Percentiles rank a stretch among this genome's conserved stretches.
Conservation (phyloP, 2,888 invertebrate genomes). For the Drosophila leonis region DNA sequence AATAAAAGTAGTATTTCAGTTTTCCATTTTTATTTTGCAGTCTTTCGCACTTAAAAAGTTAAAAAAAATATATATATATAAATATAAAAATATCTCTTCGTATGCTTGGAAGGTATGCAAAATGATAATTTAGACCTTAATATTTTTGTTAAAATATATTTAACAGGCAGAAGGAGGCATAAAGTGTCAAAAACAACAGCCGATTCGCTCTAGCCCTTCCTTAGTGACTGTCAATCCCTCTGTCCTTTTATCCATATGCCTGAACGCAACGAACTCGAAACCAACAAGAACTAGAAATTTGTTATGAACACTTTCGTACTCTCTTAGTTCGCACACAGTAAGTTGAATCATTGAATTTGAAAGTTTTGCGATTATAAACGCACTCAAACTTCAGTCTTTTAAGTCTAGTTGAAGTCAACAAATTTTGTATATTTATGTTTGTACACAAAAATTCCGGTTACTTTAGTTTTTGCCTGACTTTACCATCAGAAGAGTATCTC, state of each 20-base stretch:
- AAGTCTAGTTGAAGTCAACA: too few species aligned
- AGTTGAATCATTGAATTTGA: background rate
- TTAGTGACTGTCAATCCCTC: too few species aligned
- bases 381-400: too few species aligned
- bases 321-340: background rate
- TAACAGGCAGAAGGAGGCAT: background rate
- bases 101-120: background rate
- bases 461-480: too few species aligned
- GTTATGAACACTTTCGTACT: background rate
- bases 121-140: background rate
- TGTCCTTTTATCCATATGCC: background rate
- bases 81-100: background rate
- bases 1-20: too few species aligned
- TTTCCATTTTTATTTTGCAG: too few species aligned
- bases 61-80: background rate
- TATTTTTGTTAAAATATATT: background rate
- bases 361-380: too few species aligned
- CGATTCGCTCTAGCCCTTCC: background rate
- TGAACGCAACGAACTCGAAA: background rate
- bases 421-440: too few species aligned
- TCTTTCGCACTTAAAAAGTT: too few species aligned
- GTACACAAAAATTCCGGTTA: too few species aligned
- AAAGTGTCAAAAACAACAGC: background rate
- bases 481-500: too few species aligned
- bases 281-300: background rate